Evolutionary conservation across 2,888 invertebrate species (phyloP).

Genomic region (Lasioglossum zephyrum): DNA sequence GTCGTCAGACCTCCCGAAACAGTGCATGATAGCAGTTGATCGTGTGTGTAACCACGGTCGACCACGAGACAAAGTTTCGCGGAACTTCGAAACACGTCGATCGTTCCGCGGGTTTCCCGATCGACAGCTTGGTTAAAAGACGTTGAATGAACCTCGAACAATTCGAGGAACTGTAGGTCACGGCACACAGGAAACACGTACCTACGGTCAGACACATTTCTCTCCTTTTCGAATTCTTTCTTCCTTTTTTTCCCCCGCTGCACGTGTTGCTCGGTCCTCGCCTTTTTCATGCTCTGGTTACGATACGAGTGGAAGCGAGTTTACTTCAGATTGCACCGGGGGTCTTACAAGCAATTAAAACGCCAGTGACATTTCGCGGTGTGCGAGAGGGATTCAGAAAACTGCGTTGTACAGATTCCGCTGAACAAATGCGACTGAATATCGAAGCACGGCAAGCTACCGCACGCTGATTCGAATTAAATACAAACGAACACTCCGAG

Average conservation of each 20-base stretch:
- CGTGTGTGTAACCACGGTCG: not conserved
- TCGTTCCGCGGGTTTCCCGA: conserved; percentile 7
- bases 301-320: conserved; percentile 68
- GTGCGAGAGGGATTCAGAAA: conserved; percentile 32
- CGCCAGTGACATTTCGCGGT: conserved; percentile 57
- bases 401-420: not conserved
- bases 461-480: not conserved
- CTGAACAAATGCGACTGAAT: not conserved
- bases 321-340: conserved; percentile 57
- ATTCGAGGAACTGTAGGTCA: conserved; percentile 51
- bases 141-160: conserved; percentile 29
- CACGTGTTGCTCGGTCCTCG: conserved; percentile 71
- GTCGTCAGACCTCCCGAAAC: not conserved
- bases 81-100: conserved; percentile 24
- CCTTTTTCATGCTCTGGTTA: conserved; percentile 79
- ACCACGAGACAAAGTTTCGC: not conserved
- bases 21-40: not conserved
- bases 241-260: conserved; percentile 28
- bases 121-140: conserved; percentile 29
- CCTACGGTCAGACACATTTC: conserved; percentile 29
- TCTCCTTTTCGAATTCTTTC: conserved; percentile 27
- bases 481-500: not conserved
- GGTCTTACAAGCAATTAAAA: conserved; percentile 56
- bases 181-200: conserved; percentile 28
- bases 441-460: not conserved